Conservation (phyloP, 1,140 invertebrate species). For the Hyles vespertilio region DNA sequence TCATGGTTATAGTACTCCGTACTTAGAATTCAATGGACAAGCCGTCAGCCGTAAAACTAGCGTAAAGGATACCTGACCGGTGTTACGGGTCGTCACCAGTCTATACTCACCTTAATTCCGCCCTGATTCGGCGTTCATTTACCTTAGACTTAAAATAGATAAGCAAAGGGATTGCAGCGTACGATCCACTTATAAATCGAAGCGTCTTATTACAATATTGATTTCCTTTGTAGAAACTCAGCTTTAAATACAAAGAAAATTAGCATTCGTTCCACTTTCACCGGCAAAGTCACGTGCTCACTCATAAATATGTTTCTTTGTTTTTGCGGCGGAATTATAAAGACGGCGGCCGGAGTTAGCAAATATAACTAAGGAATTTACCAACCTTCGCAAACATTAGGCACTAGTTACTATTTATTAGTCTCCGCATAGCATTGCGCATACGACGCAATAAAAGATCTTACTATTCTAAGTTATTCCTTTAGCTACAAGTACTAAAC, state of each 20-base stretch:
- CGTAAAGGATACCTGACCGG: too few species aligned
- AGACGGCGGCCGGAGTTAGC: conserved; percentile 2
- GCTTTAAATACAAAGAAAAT: conserved; percentile 49
- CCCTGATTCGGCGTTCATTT: background rate
- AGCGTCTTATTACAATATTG: conserved; percentile 19
- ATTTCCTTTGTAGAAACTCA: conserved; percentile 24
- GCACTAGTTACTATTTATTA: too few species aligned
- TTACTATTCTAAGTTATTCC: too few species aligned
- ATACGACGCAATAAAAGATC: too few species aligned
- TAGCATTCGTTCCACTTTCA: conserved; percentile 53
- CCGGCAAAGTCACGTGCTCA: conserved; percentile 12
- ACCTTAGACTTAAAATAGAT: background rate
- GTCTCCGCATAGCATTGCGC: too few species aligned
- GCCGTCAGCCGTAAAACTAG: too few species aligned
- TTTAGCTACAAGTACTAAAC: background rate
- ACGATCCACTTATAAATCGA: background rate
- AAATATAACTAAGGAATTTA: conserved; percentile 3
- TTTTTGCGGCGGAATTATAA: conserved; percentile 18
- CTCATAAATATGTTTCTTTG: conserved; percentile 37
- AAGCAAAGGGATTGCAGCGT: background rate
- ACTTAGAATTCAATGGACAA: too few species aligned
- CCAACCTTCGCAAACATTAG: too few species aligned
- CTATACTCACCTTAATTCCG: too few species aligned
- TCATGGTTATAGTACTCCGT: too few species aligned
- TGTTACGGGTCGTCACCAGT: too few species aligned